Conservation (phyloP, 2,113 vertebrate genomes). For the Physeter macrocephalus region DNA sequence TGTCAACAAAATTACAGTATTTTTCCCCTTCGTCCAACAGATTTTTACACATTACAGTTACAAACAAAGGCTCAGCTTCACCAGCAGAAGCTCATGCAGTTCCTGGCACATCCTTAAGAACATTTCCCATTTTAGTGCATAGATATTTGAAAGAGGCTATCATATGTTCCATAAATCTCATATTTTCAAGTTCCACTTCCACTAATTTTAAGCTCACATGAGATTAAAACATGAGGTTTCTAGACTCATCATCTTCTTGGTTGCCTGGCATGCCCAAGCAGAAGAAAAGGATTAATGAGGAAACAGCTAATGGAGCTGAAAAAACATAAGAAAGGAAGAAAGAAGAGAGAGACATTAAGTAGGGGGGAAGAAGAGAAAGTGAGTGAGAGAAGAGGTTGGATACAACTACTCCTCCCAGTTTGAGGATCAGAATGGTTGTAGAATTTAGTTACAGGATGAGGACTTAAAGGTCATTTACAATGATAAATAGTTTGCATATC, state of each 20-base stretch:
- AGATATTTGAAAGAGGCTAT: not conserved
- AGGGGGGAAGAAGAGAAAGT: not conserved
- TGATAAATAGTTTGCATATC: not conserved
- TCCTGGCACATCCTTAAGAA: not conserved
- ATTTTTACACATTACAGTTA: conserved; percentile 57
- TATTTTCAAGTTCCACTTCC: not conserved
- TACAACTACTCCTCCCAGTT: not conserved
- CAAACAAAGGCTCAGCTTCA: conserved; percentile 62
- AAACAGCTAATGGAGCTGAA: not conserved
- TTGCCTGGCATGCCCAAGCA: not conserved
- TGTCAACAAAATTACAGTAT: conserved; percentile 74
- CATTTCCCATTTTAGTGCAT: not conserved
- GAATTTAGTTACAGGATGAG: not conserved
- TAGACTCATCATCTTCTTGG: not conserved
- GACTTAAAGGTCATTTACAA: not conserved
- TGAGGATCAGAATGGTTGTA: not conserved
- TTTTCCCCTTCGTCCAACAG: conserved; percentile 53
- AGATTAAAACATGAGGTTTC: not conserved
- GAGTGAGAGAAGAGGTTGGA: not conserved
- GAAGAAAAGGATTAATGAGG: not conserved
- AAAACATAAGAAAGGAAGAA: not conserved
- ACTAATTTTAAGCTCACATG: not conserved
- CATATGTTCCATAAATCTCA: not conserved
- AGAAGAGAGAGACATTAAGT: not conserved
- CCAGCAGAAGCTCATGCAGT: not conserved